Base-by-base conservation (phyloP, 1,140 invertebrate genomes). In the Drosophila kanapiae region DNA sequence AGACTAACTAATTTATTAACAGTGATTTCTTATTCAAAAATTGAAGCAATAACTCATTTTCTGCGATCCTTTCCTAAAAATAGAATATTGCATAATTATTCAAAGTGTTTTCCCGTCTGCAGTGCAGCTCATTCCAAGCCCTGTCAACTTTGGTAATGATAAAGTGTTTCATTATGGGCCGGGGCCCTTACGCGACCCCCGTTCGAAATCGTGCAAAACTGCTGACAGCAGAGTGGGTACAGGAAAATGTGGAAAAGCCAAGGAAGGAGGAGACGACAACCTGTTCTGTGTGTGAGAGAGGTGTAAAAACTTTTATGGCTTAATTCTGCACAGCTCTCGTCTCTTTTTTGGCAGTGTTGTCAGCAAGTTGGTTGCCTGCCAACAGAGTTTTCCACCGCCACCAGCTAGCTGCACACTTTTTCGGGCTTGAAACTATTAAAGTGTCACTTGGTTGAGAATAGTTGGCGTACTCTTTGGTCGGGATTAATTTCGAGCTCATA, bases 101-200 rank as follows among this genome's bases (percentile, higher is more conserved):
- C 31, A 61, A 45, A 33, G 33, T 54, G 37, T 33, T 43, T 68
- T 42, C 13, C 18, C 45, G 62, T 54, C 74, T 45, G 63, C 64
- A 67, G 64, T 60, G 62, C 47, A 86, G 70, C 75, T 86, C 64
- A 82, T 86, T 86, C 80, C 65, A 51, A 75, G 80, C 13, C 67
- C 83, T 88, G 83, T 87, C 83, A 87, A 88, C 75, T 82, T 80
- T 82, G 57, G 62, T 80, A 87, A 87, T 88, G 83, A 88, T 87
- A 88, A 87, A 87, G 84, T 88, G 84, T 83, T 74, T 75, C 71
- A 75, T 72, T 86, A 86, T 86, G 70, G 81, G 78, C 65, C 37
- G 65, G n/a, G 27, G 8, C 42, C 43, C 45, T n/a, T 16, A 23
- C 47, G 9, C 27, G 18, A 71, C 18, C 54, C 53, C 54, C 58